Base-by-base conservation (phyloP, 2,113 vertebrate species). In the Corythornis madagascariensis region DNA sequence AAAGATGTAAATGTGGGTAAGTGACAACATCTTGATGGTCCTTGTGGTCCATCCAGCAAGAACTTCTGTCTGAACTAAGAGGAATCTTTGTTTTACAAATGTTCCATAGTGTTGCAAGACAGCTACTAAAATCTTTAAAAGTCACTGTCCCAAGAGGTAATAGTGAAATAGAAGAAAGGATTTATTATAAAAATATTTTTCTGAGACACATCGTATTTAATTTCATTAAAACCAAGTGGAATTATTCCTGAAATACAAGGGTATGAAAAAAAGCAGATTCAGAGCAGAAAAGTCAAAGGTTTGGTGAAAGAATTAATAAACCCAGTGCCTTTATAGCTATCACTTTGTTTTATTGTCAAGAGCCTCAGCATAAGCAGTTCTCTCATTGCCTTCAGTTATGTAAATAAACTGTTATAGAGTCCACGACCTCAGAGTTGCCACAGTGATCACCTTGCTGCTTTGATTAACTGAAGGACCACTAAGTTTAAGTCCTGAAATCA, bases 391-490 rank as follows among this genome's bases (percentile, higher is more conserved):
- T 85, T 35, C 70, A 69, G 82, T n/a, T 67, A 66, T 9, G 66
- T 67, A 42, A 77, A 77, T 25, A 83, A 86, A 38, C 38, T 53
- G 18, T 40, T 0, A 0, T 43, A 64, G 70, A 75, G 65, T 14
- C 61, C 7, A 0, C 60, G 79, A 83, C 67, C 90, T 83, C 79
- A 70, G 60, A 0, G 0, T n/a, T 71, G 72, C 53, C 0, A 1
- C 83, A 88, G 8, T 24, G 55, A 80, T 83, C 61, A 57, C 69
- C 75, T 77, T 43, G 35, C 38, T 52, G 47, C 73, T 83, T 77
- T 77, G 79, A 91, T 91, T 88, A 88, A 88, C 85, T 74, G 76
- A 55, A 88, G 35, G 69, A 74, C 28, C 52, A 52, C 24, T 35
- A 67, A 78, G 38, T 4, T 87, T 47, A 61, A 35, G 16, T 64